Conservation (phyloP, 2,113 vertebrate genomes). For the Hiodon tergisus region DNA sequence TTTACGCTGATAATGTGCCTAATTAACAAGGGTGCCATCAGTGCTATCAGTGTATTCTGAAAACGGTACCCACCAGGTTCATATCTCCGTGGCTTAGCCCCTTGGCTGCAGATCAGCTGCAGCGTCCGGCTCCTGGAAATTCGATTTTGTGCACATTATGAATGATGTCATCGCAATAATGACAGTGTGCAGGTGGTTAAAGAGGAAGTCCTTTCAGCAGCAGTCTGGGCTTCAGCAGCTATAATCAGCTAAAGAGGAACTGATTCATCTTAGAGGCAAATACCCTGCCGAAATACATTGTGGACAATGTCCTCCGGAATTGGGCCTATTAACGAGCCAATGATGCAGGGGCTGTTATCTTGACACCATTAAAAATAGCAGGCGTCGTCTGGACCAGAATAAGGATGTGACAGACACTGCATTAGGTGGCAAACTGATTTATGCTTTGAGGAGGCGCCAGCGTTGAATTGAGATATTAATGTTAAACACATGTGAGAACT, state of each 20-base stretch:
- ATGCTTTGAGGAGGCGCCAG: too few relatives aligned
- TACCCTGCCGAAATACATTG: not conserved
- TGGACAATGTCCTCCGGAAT: not conserved
- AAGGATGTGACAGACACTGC: too few relatives aligned
- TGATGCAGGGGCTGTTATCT: too few relatives aligned
- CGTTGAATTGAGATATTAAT: too few relatives aligned
- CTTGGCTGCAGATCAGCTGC: not conserved
- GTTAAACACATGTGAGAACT: too few relatives aligned
- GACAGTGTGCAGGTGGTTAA: not conserved
- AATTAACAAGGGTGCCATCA: too few relatives aligned
- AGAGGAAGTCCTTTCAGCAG: constrained; percentile 3
- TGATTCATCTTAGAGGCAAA: not conserved
- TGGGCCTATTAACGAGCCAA: too few relatives aligned
- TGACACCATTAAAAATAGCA: too few relatives aligned
- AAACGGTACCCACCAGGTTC: not conserved
- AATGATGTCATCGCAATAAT: constrained; percentile 16
- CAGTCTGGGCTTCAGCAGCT: not conserved
- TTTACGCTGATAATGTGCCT: not conserved
- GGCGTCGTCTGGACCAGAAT: too few relatives aligned
- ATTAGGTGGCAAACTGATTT: too few relatives aligned
- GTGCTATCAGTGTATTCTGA: too few relatives aligned
- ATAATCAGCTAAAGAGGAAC: not conserved
- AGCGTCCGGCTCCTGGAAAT: not conserved
- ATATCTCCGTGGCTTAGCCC: not conserved
- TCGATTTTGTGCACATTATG: not conserved